Evolutionary conservation across 2,888 invertebrate species (phyloP), one percentile per base, ranked within the genome.

Genomic region (Amiota communis): DNA sequence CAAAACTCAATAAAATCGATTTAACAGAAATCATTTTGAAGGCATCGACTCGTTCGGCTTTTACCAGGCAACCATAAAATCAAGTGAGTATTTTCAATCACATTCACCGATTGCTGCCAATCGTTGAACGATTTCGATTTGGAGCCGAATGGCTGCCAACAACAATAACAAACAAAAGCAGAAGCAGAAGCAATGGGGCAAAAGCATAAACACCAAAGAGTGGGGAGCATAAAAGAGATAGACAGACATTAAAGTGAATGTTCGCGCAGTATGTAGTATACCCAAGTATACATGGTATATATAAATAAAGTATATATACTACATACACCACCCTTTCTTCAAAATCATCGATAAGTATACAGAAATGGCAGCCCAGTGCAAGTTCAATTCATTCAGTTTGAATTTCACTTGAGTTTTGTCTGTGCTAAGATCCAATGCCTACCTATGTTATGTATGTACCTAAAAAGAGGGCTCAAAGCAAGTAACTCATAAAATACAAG

Each of bases 11-110:
- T 85, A 82, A 86, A 86, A 87, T 87, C 86, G 79, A 86, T 86
- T 82, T 79, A 76, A 80, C 69, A 76, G 76, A 79, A 80, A 78
- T 79, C 81, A 77, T 79, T 86, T 85, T 76, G 80, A 78, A 84
- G 86, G 80, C 87, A 87, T 87, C 86, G 87, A 87, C 85, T 87
- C 84, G 84, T 85, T 87, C 80, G 85, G 80, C 79, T 82, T 83
- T 68, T 81, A 87, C 83, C 86, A 87, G 87, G 87, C 81, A 74
- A 59, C 59, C 87, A 87, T 82, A 78, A 83, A 74, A 56, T 57
- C 73, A 23, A 73, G 77, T 69, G 48, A n/a, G 74, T 72, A 67
- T 76, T 77, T 75, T 79, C 79, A 82, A 81, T 79, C 80, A 77
- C 73, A 70, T 57, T 49, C 75, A 61, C 77, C 74, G 76, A 75